Base-by-base conservation (phyloP, 35 echinoderm and acorn worm species). In the Amphiura filiformis region DNA sequence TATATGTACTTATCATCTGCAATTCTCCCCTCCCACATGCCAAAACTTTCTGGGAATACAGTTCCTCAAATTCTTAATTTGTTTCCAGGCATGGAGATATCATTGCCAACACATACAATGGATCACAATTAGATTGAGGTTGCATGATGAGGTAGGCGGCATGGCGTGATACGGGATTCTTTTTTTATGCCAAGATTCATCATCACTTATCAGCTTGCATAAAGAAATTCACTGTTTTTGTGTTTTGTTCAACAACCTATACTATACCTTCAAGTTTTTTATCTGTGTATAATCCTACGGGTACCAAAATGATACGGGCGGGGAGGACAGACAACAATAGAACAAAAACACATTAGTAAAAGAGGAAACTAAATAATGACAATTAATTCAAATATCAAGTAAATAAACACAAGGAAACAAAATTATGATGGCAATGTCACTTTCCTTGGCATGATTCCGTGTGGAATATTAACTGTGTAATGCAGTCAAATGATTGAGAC, bases 201-300 rank as follows among this genome's bases (percentile, higher is more conserved):
- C 26, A 18, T 70, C 61, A 15, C 7, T 11, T 52, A 11, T 1
- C 61, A 70, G 26, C 61, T 70, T 70, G 61, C 61, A 70, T 13
- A 18, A 17, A 47, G 41, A 17, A 47, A 70, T 70, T 30, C 26
- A 3, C 20, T 52, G 44, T 52, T 52, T 52, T 11, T 11, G 44
- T 20, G 7, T 52, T 11, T 11, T 52, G 44, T 47, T 47, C 4
- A 47, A 47, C 17, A 47, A 47, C 41, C 41, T 9, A 52, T 11
- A 70, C 15, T 70, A 26, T 78, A 87, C 85, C 85, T 87, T 87
- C n/a, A 87, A 39, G 32, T 87, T 87, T 87, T 76, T 76, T 32
- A 87, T 87, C 76, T 87, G 85, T 49, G 85, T 87, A 87, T 87
- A 87, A 40, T 86, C 84, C 85, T 87, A 76, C 15, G 38, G n/a